phyloP scores from a whole-genome alignment of 2,113 vertebrate genomes.

The Odocoileus hemionus region DNA sequence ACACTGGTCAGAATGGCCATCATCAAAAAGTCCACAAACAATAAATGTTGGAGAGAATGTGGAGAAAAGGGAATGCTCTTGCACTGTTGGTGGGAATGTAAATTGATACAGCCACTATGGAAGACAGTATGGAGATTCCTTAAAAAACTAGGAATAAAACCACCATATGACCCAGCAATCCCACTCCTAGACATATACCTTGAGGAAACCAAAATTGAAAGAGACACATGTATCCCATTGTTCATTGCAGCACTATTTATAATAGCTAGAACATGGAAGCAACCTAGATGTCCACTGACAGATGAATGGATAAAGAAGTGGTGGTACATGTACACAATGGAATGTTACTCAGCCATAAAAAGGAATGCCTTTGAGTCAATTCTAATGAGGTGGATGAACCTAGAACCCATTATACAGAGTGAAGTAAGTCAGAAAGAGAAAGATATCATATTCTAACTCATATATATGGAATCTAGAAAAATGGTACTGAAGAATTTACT shows the following conservation, averaged over 20 bases:
- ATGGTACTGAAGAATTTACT: background rate
- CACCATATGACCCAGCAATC: background rate
- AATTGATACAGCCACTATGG: background rate
- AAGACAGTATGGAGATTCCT: background rate
- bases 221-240: background rate
- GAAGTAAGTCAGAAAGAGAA: background rate
- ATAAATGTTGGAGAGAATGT: background rate
- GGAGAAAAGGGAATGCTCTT: background rate
- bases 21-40: background rate
- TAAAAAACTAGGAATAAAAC: background rate
- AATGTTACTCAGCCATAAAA: background rate
- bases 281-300: background rate
- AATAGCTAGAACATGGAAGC: background rate
- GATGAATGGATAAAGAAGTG: background rate
- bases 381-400: background rate
- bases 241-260: background rate
- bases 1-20: background rate
- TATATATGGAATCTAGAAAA: background rate
- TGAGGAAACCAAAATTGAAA: background rate
- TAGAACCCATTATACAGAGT: background rate
- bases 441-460: background rate
- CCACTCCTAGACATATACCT: background rate
- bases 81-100: background rate
- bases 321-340: background rate
- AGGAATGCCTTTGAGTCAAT: background rate